Percentiles rank a stretch among this genome's conserved stretches.
phyloP scores from a whole-genome alignment of 2,113 vertebrate species.

The Chlorodrepanis virens region DNA sequence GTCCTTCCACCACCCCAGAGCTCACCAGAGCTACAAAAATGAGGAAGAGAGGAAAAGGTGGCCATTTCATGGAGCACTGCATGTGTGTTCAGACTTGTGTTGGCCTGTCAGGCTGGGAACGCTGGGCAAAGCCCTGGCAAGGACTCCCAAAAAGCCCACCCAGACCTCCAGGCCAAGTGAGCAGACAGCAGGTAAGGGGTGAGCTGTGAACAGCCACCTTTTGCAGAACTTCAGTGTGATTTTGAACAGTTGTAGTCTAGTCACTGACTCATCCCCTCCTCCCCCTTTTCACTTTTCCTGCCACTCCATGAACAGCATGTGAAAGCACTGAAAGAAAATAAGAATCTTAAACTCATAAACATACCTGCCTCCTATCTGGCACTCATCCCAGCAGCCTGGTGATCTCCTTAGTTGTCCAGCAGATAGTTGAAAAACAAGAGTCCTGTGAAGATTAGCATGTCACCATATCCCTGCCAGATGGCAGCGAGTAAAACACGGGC shows the following conservation, averaged over 20 bases:
- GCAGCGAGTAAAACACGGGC: slow-evolving; percentile 76
- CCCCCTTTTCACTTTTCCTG: slow-evolving; percentile 61
- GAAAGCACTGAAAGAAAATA: slow-evolving; percentile 75
- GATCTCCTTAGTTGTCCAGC: slow-evolving; percentile 79
- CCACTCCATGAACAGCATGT: slow-evolving; percentile 68
- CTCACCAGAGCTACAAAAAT: not conserved
- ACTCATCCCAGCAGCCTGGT: slow-evolving; percentile 75
- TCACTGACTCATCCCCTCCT: slow-evolving; percentile 35
- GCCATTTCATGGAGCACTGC: not conserved
- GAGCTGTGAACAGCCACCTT: not conserved
- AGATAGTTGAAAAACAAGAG: slow-evolving; percentile 79
- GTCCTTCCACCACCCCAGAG: not conserved
- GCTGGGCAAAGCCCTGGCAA: not conserved
- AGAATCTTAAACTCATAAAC: slow-evolving; percentile 77
- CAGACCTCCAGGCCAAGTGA: not conserved
- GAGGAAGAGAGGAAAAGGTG: not conserved
- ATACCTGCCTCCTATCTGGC: slow-evolving; percentile 82
- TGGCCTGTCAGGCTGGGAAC: not conserved
- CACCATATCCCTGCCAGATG: slow-evolving; percentile 79
- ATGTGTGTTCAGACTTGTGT: not conserved
- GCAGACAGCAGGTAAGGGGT: not conserved
- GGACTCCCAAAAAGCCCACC: not conserved
- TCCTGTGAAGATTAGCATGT: slow-evolving; percentile 79
- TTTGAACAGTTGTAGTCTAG: slow-evolving; percentile 43
- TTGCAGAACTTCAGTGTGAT: slow-evolving; percentile 40